Evolutionary conservation across 2,888 invertebrate genomes (phyloP).

Genomic region (Nymphalis polychloros): DNA sequence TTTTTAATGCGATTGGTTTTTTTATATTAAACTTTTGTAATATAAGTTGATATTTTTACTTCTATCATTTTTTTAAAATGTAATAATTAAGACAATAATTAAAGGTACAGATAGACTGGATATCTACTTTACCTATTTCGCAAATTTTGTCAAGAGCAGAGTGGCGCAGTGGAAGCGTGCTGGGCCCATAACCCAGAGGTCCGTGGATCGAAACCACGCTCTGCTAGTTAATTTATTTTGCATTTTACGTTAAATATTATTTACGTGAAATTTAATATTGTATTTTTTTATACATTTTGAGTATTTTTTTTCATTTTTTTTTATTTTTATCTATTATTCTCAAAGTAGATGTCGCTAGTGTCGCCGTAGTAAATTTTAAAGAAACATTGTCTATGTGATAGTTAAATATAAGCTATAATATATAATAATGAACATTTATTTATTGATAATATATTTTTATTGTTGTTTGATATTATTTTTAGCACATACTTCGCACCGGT

Average conservation of each 20-base stretch:
- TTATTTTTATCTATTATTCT: background rate
- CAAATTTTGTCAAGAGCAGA: constrained; percentile 76
- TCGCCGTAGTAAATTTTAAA: background rate
- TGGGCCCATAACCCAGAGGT: constrained; percentile 95
- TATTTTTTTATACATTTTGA: background rate
- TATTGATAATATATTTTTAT: too few species aligned
- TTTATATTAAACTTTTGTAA: too few species aligned
- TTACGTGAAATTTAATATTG: background rate
- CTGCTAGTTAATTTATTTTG: constrained; percentile 71
- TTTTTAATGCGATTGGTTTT: too few species aligned
- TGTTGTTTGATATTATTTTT: too few species aligned
- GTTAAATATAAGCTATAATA: too few species aligned
- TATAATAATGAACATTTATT: too few species aligned
- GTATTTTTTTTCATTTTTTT: background rate
- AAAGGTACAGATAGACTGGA: background rate
- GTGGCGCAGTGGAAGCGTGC: constrained; percentile 92
- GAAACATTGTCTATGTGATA: too few species aligned
- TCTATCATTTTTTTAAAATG: too few species aligned
- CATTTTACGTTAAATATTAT: background rate
- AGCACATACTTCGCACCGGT: too few species aligned
- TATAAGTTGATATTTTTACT: too few species aligned
- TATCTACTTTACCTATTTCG: constrained; percentile 18
- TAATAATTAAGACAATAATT: background rate
- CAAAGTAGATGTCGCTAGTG: background rate
- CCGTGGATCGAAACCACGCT: constrained; percentile 95